Conservation (phyloP, 2,888 invertebrate species). For the Tineola bisselliella region DNA sequence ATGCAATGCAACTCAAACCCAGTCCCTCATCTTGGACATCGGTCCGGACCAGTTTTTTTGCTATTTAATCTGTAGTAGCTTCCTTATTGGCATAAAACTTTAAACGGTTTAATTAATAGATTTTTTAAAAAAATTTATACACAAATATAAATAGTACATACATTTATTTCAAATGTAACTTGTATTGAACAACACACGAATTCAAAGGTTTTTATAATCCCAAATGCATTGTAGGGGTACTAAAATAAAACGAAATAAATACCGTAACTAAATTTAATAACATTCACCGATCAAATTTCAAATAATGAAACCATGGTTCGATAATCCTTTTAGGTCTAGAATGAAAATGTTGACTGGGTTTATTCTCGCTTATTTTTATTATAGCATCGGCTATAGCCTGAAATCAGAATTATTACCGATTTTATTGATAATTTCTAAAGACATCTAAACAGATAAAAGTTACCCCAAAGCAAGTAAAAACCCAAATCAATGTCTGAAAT, state of each 20-base stretch:
- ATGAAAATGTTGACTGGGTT: neutral
- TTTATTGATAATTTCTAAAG: too few relatives aligned
- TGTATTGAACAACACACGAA: too few relatives aligned
- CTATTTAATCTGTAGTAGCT: neutral
- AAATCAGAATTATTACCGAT: too few relatives aligned
- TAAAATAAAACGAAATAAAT: neutral
- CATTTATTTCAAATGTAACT: too few relatives aligned
- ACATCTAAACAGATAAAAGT: too few relatives aligned
- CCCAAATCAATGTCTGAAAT: too few relatives aligned
- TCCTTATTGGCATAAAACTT: neutral
- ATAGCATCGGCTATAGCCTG: slow-evolving; percentile 10
- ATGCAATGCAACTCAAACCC: slow-evolving; percentile 15
- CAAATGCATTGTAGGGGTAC: too few relatives aligned
- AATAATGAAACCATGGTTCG: slow-evolving; percentile 10
- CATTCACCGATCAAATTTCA: neutral
- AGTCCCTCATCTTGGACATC: neutral
- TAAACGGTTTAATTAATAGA: neutral
- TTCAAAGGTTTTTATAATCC: too few relatives aligned
- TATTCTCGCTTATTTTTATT: neutral
- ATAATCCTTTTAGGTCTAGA: neutral
- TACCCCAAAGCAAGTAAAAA: too few relatives aligned
- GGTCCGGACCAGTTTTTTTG: neutral
- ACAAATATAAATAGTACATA: too few relatives aligned
- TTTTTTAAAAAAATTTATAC: too few relatives aligned
- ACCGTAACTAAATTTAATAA: neutral